These are phyloP conservation scores for Ctenopoma multispine DNA, from an alignment of 2,797 vertebrate species.

Conservation along the genomic window DNA sequence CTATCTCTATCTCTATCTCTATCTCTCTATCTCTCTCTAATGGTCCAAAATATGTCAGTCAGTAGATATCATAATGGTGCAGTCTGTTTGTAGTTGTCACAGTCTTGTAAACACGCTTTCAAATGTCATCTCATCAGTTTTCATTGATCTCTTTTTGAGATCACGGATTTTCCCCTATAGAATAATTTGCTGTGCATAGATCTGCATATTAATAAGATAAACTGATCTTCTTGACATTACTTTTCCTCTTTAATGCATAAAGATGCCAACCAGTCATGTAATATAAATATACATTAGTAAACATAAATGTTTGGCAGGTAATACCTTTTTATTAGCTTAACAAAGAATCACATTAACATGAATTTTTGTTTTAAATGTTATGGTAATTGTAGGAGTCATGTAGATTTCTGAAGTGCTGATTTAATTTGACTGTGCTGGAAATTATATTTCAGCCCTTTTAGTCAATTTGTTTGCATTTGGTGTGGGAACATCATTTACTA, in stretches of 20 bases:
- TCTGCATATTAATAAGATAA: constrained; percentile 5
- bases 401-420: neutral
- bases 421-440: too few species aligned
- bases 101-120: neutral
- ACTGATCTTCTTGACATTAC: neutral
- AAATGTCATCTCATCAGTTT: neutral
- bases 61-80: neutral
- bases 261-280: neutral
- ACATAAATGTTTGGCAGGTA: neutral
- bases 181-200: neutral
- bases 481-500: neutral
- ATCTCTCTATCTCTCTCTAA: too few species aligned
- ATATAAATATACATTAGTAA: neutral
- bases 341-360: too few species aligned
- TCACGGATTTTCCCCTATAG: neutral
- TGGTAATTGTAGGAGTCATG: neutral
- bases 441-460: too few species aligned
- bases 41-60: neutral
- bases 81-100: neutral
- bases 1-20: too few species aligned
- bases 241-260: neutral
- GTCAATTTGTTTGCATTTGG: neutral
- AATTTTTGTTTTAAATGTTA: neutral
- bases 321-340: neutral
- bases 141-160: neutral